phyloP scores from a whole-genome alignment of 2,797 vertebrate species.

The Silurus lanzhouensis region DNA sequence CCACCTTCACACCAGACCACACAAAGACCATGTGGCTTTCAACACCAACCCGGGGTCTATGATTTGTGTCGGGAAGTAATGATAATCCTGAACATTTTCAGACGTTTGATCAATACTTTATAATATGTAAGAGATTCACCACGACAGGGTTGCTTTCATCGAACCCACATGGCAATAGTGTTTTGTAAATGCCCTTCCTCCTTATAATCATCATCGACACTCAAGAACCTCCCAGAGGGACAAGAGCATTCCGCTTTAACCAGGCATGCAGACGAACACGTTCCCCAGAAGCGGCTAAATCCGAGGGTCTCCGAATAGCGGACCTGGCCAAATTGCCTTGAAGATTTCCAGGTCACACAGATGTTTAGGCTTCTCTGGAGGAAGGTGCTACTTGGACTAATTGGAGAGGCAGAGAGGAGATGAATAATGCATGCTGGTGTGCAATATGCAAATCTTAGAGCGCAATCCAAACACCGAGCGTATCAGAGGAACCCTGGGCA shows the following conservation, averaged over 20 bases:
- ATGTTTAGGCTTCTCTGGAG: constrained; percentile 65
- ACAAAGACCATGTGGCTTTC: constrained; percentile 23
- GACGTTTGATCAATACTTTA: not conserved
- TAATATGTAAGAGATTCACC: not conserved
- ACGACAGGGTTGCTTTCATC: not conserved
- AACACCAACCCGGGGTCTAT: not conserved
- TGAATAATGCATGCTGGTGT: constrained; percentile 74
- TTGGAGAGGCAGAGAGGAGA: constrained; percentile 61
- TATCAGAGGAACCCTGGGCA: constrained; percentile 61
- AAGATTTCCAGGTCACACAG: constrained; percentile 57
- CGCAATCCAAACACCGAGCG: constrained; percentile 71
- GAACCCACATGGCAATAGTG: constrained; percentile 11
- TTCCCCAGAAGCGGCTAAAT: constrained; percentile 33
- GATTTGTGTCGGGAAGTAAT: not conserved
- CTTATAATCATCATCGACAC: constrained; percentile 32
- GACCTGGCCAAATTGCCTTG: constrained; percentile 60
- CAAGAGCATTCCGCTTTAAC: constrained; percentile 26
- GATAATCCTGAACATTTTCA: not conserved
- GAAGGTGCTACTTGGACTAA: constrained; percentile 64
- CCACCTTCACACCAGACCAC: constrained; percentile 13
- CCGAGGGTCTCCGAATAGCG: constrained; percentile 44
- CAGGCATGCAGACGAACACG: constrained; percentile 22
- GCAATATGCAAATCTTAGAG: constrained; percentile 76
- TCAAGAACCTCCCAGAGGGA: constrained; percentile 29
- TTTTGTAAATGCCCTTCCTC: constrained; percentile 23